phyloP scores from a whole-genome alignment of 30 jellyfish, hydroid and myxozoan species.

The Clytia hemisphaerica region DNA sequence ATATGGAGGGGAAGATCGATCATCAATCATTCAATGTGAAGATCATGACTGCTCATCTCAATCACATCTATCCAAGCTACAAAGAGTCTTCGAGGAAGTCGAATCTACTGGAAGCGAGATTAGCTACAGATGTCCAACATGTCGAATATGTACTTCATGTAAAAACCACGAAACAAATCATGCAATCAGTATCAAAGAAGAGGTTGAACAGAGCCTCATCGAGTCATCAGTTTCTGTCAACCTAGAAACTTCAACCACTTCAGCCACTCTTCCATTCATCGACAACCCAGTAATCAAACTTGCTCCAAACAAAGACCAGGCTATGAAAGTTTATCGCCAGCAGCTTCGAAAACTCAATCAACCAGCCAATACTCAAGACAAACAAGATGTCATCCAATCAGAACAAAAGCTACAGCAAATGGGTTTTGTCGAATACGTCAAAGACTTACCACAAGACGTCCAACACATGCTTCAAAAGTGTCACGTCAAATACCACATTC shows the following conservation, averaged over 20 bases:
- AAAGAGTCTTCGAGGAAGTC: neutral
- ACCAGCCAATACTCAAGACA: neutral
- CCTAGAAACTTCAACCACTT: neutral
- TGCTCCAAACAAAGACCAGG: constrained; percentile 7
- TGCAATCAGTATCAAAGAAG: neutral
- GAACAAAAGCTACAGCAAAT: neutral
- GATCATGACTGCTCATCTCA: neutral
- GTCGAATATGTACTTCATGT: no score
- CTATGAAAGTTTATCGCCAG: neutral
- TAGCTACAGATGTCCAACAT: neutral
- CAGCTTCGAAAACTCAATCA: neutral
- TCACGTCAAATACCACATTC: no score
- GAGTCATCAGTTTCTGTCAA: neutral
- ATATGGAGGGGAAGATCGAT: no score
- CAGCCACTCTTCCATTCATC: neutral
- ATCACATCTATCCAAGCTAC: no score
- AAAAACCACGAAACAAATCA: neutral
- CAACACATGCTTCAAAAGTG: no score
- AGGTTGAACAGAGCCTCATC: neutral
- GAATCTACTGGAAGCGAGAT: neutral
- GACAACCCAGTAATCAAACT: neutral
- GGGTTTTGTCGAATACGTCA: neutral
- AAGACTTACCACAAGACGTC: no score
- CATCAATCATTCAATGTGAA: no score
- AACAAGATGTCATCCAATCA: no score